phyloP scores from a whole-genome alignment of 2,113 vertebrate genomes.

The Malurus alboscapulatus region DNA sequence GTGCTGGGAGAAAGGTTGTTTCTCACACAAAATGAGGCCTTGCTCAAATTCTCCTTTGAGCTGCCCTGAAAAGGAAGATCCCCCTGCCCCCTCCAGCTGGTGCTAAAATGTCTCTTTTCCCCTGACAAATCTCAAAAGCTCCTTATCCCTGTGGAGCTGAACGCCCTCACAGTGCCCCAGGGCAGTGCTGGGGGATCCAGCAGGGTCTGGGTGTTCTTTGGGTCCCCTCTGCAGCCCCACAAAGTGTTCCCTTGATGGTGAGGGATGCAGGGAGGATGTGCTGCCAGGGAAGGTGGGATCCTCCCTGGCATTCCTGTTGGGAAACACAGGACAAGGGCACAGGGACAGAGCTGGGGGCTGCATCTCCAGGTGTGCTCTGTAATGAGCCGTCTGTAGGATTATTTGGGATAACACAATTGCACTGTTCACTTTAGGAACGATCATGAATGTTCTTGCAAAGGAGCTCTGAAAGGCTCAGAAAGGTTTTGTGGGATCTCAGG shows the following conservation, averaged over 20 bases:
- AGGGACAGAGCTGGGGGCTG: background rate
- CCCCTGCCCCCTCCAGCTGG: background rate
- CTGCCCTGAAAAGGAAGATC: background rate
- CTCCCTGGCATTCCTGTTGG: background rate
- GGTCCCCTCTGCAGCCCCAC: background rate
- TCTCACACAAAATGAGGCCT: background rate
- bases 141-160: background rate
- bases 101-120: background rate
- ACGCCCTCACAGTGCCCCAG: background rate
- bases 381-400: background rate
- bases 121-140: background rate
- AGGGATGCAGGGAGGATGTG: background rate
- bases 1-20: background rate
- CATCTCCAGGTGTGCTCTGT: background rate
- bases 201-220: background rate
- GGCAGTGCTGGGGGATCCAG: background rate
- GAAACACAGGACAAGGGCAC: background rate
- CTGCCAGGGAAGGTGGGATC: background rate
- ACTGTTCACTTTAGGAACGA: background rate
- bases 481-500: background rate
- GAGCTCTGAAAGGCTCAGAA: background rate
- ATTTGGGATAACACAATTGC: background rate
- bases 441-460: background rate
- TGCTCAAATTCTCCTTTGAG: background rate
- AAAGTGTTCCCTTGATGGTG: fast-evolving